Base-by-base conservation (phyloP, 2,797 vertebrate genomes). In the Naso thynnoides region DNA sequence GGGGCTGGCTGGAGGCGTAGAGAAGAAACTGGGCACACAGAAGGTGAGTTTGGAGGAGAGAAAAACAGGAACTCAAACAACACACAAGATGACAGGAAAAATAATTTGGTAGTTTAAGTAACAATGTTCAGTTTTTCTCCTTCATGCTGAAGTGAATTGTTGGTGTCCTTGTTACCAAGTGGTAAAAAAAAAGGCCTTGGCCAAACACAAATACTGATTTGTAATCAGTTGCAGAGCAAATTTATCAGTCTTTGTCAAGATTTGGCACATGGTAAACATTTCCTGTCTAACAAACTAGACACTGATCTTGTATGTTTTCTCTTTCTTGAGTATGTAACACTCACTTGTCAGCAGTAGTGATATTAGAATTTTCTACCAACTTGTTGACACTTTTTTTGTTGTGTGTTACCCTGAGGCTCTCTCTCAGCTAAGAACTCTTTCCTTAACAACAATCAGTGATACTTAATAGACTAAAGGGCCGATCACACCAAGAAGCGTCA, bases 21-120 rank as follows among this genome's bases (percentile, higher is more conserved):
- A 97, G 91, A 96, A 96, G 93, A 97, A 96, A 89, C 93, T 96
- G 90, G 95, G 93, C 72, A 86, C 91, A 83, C 95, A 96, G 91
- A 97, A 98, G 96, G 97, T 97, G 71, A 91, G 91, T 84, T n/a
- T 38, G 24, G 21, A 45, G 8, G n/a, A 57, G 49, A 59, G 36
- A 18, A 54, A 61, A 16, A 18, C 36, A 26, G 26, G 10, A 10
- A 27, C 27, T 7, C 26, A 13, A 55, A 44, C 61, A 48, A 38
- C 18, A 45, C 49, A 69, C 9, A 29, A 23, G 6, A 6, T 23
- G 31, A 45, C 44, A 7, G 42, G 61, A 4, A 50, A 54, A 5
- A 54, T n/a, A 0, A 52, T 39, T n/a, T 47, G 48, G 3, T 26
- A 41, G 41, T 58, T 26, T 5, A 78, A 21, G 6, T 53, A 56